Percentiles rank a stretch among this genome's conserved stretches.
Conservation (phyloP, 1,140 invertebrate genomes). For the Hermatobates lingyangjiaoensis region DNA sequence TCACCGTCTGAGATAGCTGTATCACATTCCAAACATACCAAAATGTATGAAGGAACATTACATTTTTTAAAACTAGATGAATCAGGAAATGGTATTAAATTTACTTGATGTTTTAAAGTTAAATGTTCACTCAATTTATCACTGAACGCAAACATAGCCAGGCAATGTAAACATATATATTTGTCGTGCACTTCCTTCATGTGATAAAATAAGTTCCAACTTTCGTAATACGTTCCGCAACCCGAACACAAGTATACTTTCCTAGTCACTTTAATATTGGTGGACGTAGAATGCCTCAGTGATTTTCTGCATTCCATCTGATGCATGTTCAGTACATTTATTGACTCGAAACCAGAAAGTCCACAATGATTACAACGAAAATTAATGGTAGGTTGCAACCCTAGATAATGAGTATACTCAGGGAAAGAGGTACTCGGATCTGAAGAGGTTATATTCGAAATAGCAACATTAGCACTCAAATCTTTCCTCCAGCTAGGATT, state of each 20-base stretch:
- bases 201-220: slow-evolving; percentile 63
- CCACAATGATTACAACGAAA: slow-evolving; percentile 45
- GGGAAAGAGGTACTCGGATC: slow-evolving; percentile 19
- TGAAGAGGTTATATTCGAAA: not conserved
- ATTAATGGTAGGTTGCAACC: slow-evolving; percentile 43
- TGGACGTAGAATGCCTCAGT: slow-evolving; percentile 19
- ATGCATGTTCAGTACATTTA: slow-evolving; percentile 38
- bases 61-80: slow-evolving; percentile 40
- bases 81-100: slow-evolving; percentile 38
- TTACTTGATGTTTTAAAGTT: slow-evolving; percentile 48
- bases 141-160: slow-evolving; percentile 56
- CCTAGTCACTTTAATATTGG: slow-evolving; percentile 40
- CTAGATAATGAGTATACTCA: slow-evolving; percentile 49
- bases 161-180: slow-evolving; percentile 56
- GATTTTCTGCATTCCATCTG: slow-evolving; percentile 32
- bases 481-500: slow-evolving; percentile 7
- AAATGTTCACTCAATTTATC: slow-evolving; percentile 55
- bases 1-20: slow-evolving; percentile 48
- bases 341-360: slow-evolving; percentile 32
- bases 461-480: not conserved
- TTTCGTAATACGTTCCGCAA: slow-evolving; percentile 60
- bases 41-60: slow-evolving; percentile 43
- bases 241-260: slow-evolving; percentile 57
- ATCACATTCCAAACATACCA: slow-evolving; percentile 60
- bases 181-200: slow-evolving; percentile 57